Percentiles rank a stretch among this genome's conserved stretches.
phyloP scores from a whole-genome alignment of 2,888 invertebrate genomes.

The Drosophila rubida region DNA sequence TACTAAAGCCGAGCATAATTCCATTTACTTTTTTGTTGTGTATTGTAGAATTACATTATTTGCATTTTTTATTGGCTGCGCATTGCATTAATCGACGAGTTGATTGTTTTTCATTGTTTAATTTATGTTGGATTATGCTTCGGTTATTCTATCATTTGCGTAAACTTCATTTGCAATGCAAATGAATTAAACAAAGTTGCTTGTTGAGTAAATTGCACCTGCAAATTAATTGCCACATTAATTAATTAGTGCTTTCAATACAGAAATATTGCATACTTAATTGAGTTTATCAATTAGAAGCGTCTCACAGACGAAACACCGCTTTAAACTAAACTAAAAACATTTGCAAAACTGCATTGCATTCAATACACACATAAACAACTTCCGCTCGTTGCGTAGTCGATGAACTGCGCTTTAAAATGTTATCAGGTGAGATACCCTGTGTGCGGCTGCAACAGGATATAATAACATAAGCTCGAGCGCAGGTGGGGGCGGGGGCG shows the following conservation, averaged over 20 bases:
- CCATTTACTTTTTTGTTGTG: no score
- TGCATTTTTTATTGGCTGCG: background rate
- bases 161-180: background rate
- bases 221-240: background rate
- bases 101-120: background rate
- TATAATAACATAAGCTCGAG: slow-evolving; percentile 1
- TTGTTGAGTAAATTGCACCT: background rate
- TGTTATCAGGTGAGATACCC: background rate
- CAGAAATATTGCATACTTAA: background rate
- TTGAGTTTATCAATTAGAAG: background rate
- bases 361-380: no score
- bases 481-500: no score
- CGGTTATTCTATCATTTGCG: background rate
- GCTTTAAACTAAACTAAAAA: no score
- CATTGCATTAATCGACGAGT: background rate
- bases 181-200: background rate
- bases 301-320: no score
- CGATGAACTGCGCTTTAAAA: no score
- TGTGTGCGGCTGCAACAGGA: background rate
- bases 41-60: background rate
- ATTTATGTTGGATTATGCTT: background rate
- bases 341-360: no score
- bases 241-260: background rate
- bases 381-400: no score
- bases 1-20: background rate